Conservation (phyloP, 2,797 vertebrate species). For the Rhabdomys pumilio region DNA sequence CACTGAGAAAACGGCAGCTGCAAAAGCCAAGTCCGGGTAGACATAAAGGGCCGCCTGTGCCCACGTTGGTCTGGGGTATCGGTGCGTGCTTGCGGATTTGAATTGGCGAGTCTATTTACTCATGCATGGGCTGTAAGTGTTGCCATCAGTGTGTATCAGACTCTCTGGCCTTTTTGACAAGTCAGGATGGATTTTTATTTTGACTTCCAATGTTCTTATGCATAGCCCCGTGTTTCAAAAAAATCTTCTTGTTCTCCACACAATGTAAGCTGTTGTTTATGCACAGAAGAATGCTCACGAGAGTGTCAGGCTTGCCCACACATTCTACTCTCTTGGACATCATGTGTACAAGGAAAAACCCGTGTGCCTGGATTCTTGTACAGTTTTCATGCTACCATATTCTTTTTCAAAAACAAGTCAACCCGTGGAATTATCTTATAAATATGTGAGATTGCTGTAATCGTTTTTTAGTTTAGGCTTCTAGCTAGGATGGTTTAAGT, state of each 20-base stretch:
- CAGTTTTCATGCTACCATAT: conserved; percentile 42
- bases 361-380: not conserved
- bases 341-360: not conserved
- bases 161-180: conserved; percentile 44
- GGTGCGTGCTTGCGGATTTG: conserved; percentile 56
- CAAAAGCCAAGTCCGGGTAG: conserved; percentile 89
- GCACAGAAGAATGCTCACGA: not conserved
- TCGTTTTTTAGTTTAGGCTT: conserved; percentile 28
- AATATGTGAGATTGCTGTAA: conserved; percentile 24
- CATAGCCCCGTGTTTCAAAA: conserved; percentile 38
- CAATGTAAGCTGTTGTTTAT: conserved; percentile 21
- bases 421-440: conserved; percentile 54
- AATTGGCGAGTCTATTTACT: conserved; percentile 55
- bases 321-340: not conserved
- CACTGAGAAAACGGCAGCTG: conserved; percentile 92
- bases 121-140: conserved; percentile 23
- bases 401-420: conserved; percentile 70
- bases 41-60: conserved; percentile 86
- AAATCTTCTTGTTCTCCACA: not conserved
- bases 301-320: conserved; percentile 26
- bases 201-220: conserved; percentile 11
- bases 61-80: conserved; percentile 71
- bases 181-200: conserved; percentile 20
- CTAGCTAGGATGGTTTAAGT: conserved; percentile 1
- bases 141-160: not conserved